Evolutionary conservation across 1,140 invertebrate genomes (phyloP).

Genomic region (Drosophila simulans): DNA sequence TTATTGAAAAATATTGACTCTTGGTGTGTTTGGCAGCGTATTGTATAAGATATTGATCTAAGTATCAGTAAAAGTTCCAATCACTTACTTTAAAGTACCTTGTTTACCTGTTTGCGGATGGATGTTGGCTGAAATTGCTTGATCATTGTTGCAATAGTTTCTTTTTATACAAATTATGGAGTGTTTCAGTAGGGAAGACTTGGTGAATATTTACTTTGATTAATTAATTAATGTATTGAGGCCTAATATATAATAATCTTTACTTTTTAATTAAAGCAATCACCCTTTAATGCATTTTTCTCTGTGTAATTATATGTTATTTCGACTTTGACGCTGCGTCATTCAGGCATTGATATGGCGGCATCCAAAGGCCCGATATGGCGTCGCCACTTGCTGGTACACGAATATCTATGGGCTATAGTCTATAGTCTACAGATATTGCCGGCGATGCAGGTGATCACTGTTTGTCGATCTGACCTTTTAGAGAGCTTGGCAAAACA

Average conservation of each 20-base stretch:
- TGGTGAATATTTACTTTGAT: too few species aligned
- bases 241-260: too few species aligned
- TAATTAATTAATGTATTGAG: too few species aligned
- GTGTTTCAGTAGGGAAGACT: background rate
- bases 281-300: background rate
- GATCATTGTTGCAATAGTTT: background rate
- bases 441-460: slow-evolving; percentile 49
- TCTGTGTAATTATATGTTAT: slow-evolving; percentile 18
- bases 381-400: slow-evolving; percentile 22
- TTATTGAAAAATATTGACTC: slow-evolving; percentile 12
- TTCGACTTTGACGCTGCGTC: slow-evolving; percentile 76
- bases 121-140: background rate
- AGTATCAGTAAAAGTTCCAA: background rate
- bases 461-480: slow-evolving; percentile 59
- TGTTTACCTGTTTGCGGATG: background rate
- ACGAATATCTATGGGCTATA: slow-evolving; percentile 15
- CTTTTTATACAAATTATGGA: background rate
- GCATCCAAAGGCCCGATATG: slow-evolving; percentile 59
- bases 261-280: too few species aligned
- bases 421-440: background rate
- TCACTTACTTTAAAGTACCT: background rate
- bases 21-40: background rate
- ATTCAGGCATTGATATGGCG: slow-evolving; percentile 75
- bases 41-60: background rate
- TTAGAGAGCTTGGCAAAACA: slow-evolving; percentile 77